Conservation (phyloP, 2,888 invertebrate genomes). For the Melolontha melolontha region DNA sequence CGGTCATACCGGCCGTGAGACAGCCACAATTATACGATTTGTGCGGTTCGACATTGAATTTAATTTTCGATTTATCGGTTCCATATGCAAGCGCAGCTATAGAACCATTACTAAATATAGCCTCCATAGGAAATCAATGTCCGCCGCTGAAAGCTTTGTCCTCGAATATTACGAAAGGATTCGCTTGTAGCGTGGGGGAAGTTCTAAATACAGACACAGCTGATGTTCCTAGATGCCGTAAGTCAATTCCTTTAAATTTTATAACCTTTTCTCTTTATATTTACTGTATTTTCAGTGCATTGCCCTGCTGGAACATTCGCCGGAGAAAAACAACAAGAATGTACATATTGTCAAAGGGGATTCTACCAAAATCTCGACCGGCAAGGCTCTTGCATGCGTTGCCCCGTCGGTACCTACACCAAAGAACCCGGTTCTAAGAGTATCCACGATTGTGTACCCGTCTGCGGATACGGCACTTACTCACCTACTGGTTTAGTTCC, state of each 20-base stretch:
- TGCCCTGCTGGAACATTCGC: constrained; percentile 98
- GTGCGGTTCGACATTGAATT: constrained; percentile 91
- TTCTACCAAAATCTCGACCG: constrained; percentile 94
- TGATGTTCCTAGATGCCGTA: constrained; percentile 91
- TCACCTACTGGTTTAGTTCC: constrained; percentile 94
- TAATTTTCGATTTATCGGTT: constrained; percentile 94
- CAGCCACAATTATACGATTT: constrained; percentile 94
- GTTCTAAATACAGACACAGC: constrained; percentile 93
- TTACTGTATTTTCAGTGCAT: constrained; percentile 75
- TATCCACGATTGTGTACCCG: constrained; percentile 88
- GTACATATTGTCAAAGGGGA: constrained; percentile 91
- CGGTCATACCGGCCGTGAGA: constrained; percentile 87
- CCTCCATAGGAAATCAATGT: constrained; percentile 91
- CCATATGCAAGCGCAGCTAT: constrained; percentile 92
- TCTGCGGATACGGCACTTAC: constrained; percentile 96
- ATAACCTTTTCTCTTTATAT: constrained; percentile 9
- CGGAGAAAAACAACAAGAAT: constrained; percentile 88
- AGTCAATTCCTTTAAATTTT: constrained; percentile 64
- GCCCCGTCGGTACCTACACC: constrained; percentile 94
- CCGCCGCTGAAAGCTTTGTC: constrained; percentile 89
- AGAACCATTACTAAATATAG: constrained; percentile 88
- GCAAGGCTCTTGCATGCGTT: constrained; percentile 89
- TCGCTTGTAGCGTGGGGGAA: constrained; percentile 93
- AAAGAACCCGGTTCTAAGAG: constrained; percentile 90
- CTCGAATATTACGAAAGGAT: constrained; percentile 88